phyloP scores from a whole-genome alignment of 2,113 vertebrate genomes.

The Spizaetus ornatus region DNA sequence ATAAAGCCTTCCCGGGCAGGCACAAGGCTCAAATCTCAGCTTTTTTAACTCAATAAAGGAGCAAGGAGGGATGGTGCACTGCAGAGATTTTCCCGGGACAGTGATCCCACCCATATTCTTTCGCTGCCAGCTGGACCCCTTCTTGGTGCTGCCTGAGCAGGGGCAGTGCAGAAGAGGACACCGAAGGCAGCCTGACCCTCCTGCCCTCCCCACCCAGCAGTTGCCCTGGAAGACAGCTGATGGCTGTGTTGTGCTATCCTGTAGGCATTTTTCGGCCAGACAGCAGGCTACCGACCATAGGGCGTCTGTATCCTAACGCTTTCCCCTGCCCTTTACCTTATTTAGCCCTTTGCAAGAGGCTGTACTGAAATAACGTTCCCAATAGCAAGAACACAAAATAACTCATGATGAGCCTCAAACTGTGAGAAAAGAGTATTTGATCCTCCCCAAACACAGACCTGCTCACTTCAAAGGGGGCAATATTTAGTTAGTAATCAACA shows the following conservation, averaged over 20 bases:
- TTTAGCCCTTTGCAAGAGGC: background rate
- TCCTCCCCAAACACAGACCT: constrained; percentile 31
- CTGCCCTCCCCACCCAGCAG: background rate
- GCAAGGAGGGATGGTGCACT: background rate
- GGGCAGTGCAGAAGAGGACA: background rate
- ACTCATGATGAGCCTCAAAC: constrained; percentile 30
- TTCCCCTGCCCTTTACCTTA: constrained; percentile 46
- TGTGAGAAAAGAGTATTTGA: background rate
- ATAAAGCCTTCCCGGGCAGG: background rate
- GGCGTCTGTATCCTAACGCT: background rate
- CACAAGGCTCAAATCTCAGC: background rate
- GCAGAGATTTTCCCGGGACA: background rate
- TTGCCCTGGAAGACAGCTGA: background rate
- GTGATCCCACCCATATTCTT: background rate
- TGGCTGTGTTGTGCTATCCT: background rate
- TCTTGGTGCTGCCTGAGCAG: background rate
- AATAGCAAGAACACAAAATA: constrained; percentile 34
- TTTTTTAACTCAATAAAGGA: background rate
- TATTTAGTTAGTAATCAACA: constrained; percentile 36
- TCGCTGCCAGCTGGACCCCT: fast-evolving
- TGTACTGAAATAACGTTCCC: background rate
- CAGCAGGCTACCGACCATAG: background rate
- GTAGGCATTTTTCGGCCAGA: background rate
- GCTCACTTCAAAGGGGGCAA: background rate
- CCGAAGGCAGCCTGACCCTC: background rate